Conservation (phyloP, 2,888 invertebrate species). For the Sinohyriopsis cumingii region DNA sequence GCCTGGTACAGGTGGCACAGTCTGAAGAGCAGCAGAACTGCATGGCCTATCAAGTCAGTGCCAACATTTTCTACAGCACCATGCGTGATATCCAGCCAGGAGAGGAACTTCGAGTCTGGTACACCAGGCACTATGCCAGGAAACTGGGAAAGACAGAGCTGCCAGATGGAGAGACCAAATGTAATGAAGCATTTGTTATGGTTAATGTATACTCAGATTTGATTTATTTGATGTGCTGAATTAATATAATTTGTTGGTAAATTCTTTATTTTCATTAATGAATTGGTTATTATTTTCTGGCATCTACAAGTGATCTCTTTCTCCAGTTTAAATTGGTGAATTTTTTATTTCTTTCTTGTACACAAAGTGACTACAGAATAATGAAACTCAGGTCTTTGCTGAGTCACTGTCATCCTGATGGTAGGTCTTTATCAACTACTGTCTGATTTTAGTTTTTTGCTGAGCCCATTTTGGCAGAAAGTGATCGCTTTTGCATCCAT, state of each 20-base stretch:
- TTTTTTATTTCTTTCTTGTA: too few relatives aligned
- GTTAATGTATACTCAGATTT: background rate
- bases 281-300: background rate
- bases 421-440: too few relatives aligned
- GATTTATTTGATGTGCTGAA: background rate
- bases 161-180: constrained; percentile 60
- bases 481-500: too few relatives aligned
- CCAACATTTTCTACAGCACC: constrained; percentile 64
- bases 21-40: constrained; percentile 75
- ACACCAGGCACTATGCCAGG: constrained; percentile 76
- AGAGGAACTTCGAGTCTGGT: constrained; percentile 77
- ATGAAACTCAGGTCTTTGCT: too few relatives aligned
- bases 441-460: too few relatives aligned
- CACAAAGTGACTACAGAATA: too few relatives aligned
- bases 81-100: constrained; percentile 72
- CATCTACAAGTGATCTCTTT: background rate
- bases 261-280: too few relatives aligned
- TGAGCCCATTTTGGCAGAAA: too few relatives aligned
- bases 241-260: background rate
- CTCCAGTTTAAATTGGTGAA: too few relatives aligned
- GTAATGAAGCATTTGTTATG: constrained; percentile 34
- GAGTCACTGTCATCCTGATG: too few relatives aligned
- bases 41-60: constrained; percentile 77
- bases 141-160: constrained; percentile 72
- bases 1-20: constrained; percentile 75